A percentile compares a stretch with the other conserved stretches of the same genome.
phyloP scores from a whole-genome alignment of 1,140 invertebrate genomes.

The Bombus terrestris region DNA sequence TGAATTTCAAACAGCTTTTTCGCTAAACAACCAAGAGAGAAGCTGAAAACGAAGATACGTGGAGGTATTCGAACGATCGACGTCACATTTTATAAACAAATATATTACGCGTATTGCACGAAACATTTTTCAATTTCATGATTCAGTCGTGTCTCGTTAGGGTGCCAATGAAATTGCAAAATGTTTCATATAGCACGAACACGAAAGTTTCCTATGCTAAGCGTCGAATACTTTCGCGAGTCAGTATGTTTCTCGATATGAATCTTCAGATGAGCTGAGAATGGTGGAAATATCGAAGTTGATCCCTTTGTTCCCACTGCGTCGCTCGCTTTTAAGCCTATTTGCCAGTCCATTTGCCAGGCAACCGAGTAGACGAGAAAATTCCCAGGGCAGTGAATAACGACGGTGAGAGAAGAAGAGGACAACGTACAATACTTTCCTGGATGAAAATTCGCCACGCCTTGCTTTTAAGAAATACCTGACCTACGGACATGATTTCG shows the following conservation, averaged over 20 bases:
- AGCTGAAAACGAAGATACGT: rapidly evolving
- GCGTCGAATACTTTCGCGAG: too few relatives aligned
- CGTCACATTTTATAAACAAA: too few relatives aligned
- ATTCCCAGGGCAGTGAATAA: background rate
- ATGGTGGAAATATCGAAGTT: background rate
- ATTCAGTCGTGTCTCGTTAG: too few relatives aligned
- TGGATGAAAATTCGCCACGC: background rate
- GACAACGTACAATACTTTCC: background rate
- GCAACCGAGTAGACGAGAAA: background rate
- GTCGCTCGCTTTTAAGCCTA: background rate
- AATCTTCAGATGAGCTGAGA: background rate
- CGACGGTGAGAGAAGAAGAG: background rate
- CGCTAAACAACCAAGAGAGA: background rate
- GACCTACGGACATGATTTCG: background rate
- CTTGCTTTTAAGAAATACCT: background rate
- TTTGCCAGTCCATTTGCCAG: constrained; percentile 12
- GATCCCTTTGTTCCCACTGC: background rate
- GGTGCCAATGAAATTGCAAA: too few relatives aligned
- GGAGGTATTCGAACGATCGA: background rate
- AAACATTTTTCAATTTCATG: background rate
- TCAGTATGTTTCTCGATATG: background rate
- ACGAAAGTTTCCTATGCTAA: background rate
- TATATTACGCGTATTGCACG: background rate
- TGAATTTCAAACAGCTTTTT: background rate
- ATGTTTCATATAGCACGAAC: background rate